Evolutionary conservation across 2,113 vertebrate species (phyloP).

Genomic region (Picathartes gymnocephalus): DNA sequence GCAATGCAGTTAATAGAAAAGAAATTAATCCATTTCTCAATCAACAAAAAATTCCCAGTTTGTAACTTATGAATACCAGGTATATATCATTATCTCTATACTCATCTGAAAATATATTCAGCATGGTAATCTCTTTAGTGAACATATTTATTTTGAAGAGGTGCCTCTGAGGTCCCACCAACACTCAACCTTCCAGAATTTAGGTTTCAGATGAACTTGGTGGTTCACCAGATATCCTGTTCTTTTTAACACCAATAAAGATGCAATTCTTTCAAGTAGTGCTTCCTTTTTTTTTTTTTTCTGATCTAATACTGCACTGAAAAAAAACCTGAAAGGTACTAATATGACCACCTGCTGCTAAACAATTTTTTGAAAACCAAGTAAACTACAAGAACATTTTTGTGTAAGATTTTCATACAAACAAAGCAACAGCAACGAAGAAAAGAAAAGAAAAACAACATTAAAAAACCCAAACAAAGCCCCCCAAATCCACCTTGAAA

Average conservation of each 20-base stretch:
- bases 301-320: neutral
- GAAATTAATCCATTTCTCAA: neutral
- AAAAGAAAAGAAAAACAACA: neutral
- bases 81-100: neutral
- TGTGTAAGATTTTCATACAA: neutral
- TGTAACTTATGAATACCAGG: neutral
- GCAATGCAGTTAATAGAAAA: neutral
- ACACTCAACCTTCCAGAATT: neutral
- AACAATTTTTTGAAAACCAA: neutral
- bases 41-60: neutral
- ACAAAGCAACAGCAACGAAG: neutral
- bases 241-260: neutral
- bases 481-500: neutral
- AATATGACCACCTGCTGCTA: neutral
- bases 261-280: neutral
- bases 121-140: neutral
- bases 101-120: neutral
- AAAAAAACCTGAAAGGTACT: neutral
- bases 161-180: neutral
- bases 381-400: neutral
- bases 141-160: neutral
- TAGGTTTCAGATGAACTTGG: neutral
- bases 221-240: neutral
- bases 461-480: accelerated
- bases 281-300: neutral